phyloP scores from a whole-genome alignment of 2,797 vertebrate genomes.

The Cuculus canorus region DNA sequence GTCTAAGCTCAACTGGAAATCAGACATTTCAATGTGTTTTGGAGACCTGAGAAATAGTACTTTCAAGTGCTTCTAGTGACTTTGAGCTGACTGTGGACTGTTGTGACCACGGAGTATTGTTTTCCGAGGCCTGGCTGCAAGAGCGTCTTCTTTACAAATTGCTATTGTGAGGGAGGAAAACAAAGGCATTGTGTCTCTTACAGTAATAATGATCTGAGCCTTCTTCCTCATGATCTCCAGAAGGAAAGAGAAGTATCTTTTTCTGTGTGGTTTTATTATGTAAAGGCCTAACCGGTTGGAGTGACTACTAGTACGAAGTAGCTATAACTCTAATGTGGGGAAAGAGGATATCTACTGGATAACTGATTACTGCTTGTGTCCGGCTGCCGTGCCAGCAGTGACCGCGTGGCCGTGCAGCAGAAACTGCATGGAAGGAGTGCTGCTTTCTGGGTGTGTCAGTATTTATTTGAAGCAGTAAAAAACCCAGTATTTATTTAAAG shows the following conservation, averaged over 20 bases:
- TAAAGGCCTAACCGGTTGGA: not conserved
- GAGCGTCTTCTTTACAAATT: not conserved
- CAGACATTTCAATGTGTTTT: not conserved
- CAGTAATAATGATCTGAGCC: not conserved
- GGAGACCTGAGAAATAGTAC: not conserved
- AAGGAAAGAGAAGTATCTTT: not conserved
- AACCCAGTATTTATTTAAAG: not conserved
- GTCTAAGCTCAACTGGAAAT: not conserved
- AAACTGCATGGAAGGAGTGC: rapidly evolving
- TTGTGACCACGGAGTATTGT: not conserved
- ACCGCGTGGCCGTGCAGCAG: not conserved
- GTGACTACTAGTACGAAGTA: not conserved
- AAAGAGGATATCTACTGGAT: not conserved
- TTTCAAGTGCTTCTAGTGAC: not conserved
- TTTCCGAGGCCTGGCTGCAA: not conserved
- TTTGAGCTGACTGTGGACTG: not conserved
- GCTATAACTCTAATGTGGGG: not conserved
- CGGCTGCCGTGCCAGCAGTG: not conserved
- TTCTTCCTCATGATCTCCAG: slow-evolving; percentile 24
- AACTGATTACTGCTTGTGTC: rapidly evolving
- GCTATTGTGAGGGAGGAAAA: slow-evolving; percentile 25
- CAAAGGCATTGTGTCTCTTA: slow-evolving; percentile 2
- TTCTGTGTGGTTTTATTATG: not conserved
- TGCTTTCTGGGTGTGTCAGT: not conserved
- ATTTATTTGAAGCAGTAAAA: not conserved